These are phyloP conservation scores for Frieseomelitta varia DNA, from an alignment of 1,140 invertebrate genomes.

Conservation along the genomic window DNA sequence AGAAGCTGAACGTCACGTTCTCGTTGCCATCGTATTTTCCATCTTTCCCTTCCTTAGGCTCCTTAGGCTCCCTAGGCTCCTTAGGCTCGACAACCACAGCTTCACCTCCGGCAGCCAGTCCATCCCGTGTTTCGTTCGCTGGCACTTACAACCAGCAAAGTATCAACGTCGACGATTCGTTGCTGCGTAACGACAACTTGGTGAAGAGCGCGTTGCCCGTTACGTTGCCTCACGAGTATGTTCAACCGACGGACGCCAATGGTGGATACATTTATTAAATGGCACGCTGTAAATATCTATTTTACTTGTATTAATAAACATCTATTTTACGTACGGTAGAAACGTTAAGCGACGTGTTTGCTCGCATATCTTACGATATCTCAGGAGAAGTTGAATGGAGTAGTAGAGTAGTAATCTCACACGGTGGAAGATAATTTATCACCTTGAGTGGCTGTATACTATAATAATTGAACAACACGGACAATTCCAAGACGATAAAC, in stretches of 20 bases:
- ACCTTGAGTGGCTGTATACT: background rate
- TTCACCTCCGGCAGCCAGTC: background rate
- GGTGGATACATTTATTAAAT: conserved; percentile 75
- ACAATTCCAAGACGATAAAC: background rate
- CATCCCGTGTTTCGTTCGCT: background rate
- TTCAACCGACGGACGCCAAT: conserved; percentile 67
- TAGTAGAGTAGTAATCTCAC: background rate
- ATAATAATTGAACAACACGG: background rate
- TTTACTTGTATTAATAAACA: too few relatives aligned
- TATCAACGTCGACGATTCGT: conserved; percentile 18
- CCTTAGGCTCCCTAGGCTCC: too few relatives aligned
- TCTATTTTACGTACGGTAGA: too few relatives aligned
- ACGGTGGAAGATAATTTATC: background rate
- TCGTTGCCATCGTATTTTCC: background rate
- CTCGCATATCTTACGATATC: background rate
- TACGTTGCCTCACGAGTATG: conserved; percentile 31
- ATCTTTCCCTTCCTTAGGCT: background rate
- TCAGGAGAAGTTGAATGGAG: background rate
- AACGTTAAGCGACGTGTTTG: background rate
- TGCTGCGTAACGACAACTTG: background rate
- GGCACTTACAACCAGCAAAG: background rate
- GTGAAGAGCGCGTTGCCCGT: background rate
- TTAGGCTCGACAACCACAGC: background rate
- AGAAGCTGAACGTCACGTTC: background rate
- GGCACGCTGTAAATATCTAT: background rate